Base-by-base conservation (phyloP, 1,140 invertebrate genomes). In the Drosophila tristis region DNA sequence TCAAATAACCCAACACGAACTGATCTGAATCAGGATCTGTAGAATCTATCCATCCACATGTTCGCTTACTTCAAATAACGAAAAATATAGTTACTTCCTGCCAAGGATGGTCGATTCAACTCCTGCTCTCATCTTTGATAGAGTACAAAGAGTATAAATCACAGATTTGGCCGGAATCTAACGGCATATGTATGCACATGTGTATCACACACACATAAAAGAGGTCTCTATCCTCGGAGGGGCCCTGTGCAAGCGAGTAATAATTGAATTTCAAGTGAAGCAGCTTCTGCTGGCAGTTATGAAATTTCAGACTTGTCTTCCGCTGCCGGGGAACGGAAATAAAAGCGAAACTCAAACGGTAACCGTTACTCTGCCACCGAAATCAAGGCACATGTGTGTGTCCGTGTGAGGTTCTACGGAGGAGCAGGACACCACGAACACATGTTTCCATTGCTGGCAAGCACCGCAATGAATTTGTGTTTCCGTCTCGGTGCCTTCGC, bases 241-340 rank as follows among this genome's bases (percentile, higher is more conserved):
- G 25, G 58, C 5, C 42, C 8, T 31, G 39, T 20, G 13, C 39
- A 53, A 29, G 16, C 25, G 25, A 20, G 45, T 48, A 48, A 51
- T 72, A 72, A 72, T 72, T 72, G 66, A 72, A 72, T 72, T 68
- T 58, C 31, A 42, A 71, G 55, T 48, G 56, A 71, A 72, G 68
- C 68, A 23, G 66, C 66, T 72, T 25, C 66, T 68, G 47, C 42
- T 72, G 66, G 66, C 68, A 48, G 68, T 72, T 72, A 72, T 72
- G 56, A 60, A 72, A 72, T 72, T 70, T 60, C 55, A 70, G 48
- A 25, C 29, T 35, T 56, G 25, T 47, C 68, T 72, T 72, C 68
- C 68, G 68, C 23, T 54, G 48, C 31, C 48, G 15, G 6, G 23
- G 23, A 60, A 42, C 68, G 68, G 68, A 72, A 72, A 72, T 67